Evolutionary conservation across 2,113 vertebrate species (phyloP).

Genomic region (Caracal caracal): DNA sequence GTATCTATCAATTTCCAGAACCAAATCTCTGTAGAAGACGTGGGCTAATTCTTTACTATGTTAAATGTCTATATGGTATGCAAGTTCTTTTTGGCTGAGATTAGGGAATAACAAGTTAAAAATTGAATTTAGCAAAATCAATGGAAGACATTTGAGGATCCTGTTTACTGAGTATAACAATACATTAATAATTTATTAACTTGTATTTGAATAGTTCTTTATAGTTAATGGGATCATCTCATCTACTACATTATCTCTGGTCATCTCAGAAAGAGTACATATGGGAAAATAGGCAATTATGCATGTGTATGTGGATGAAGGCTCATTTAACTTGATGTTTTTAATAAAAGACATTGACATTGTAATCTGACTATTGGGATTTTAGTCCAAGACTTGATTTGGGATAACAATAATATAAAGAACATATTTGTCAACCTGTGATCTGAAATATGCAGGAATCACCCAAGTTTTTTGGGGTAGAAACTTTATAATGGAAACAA

Average conservation of each 20-base stretch:
- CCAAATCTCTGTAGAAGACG: background rate
- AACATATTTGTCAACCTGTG: background rate
- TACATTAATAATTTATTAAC: background rate
- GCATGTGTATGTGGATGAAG: background rate
- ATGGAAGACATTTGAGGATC: background rate
- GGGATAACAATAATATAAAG: background rate
- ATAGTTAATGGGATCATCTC: background rate
- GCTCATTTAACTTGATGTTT: background rate
- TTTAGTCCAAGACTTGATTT: conserved; percentile 19
- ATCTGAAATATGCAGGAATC: background rate
- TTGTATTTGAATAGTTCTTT: background rate
- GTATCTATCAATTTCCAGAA: background rate
- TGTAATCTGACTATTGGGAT: background rate
- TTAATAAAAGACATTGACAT: background rate
- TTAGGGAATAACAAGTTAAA: background rate
- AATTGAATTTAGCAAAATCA: background rate
- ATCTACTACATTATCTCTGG: background rate
- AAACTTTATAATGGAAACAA: conserved; percentile 64
- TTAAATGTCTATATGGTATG: background rate
- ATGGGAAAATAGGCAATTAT: background rate
- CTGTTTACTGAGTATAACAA: conserved; percentile 1
- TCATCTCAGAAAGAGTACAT: background rate
- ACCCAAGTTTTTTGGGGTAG: background rate
- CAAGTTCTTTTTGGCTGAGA: background rate
- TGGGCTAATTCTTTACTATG: background rate